Evolutionary conservation across 2,797 vertebrate species (phyloP).

Genomic region (Decapterus maruadsi): DNA sequence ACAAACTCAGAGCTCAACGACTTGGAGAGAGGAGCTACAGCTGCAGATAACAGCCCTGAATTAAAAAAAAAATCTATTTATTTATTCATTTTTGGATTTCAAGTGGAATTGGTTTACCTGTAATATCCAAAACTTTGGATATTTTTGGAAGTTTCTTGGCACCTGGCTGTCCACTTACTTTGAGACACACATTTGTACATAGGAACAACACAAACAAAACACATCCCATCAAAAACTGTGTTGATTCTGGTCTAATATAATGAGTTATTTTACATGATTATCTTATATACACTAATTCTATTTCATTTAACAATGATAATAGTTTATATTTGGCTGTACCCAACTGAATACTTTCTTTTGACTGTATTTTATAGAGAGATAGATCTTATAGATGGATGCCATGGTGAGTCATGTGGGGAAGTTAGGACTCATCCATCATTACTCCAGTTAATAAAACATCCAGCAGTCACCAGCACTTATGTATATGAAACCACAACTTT

Average conservation of each 20-base stretch:
- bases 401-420: conserved; percentile 28
- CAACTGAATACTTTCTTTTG: conserved; percentile 6
- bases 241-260: not conserved
- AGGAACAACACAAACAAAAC: not conserved
- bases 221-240: not conserved
- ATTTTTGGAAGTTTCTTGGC: conserved; percentile 8
- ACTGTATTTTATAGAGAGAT: not conserved
- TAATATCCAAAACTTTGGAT: conserved; percentile 6
- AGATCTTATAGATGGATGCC: conserved; percentile 3
- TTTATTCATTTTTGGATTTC: too few relatives aligned
- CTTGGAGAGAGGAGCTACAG: conserved; percentile 3
- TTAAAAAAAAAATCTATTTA: too few relatives aligned
- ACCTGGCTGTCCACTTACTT: not conserved
- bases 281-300: not conserved
- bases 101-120: conserved; percentile 5
- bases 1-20: not conserved
- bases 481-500: conserved; percentile 34
- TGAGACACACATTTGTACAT: not conserved
- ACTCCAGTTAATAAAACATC: conserved; percentile 22
- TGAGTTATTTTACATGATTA: not conserved
- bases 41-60: not conserved
- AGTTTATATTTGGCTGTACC: not conserved
- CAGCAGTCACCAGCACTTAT: conserved; percentile 24
- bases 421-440: conserved; percentile 39
- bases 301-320: not conserved